phyloP scores from a whole-genome alignment of 2,888 invertebrate species.

The Smittia sp. region DNA sequence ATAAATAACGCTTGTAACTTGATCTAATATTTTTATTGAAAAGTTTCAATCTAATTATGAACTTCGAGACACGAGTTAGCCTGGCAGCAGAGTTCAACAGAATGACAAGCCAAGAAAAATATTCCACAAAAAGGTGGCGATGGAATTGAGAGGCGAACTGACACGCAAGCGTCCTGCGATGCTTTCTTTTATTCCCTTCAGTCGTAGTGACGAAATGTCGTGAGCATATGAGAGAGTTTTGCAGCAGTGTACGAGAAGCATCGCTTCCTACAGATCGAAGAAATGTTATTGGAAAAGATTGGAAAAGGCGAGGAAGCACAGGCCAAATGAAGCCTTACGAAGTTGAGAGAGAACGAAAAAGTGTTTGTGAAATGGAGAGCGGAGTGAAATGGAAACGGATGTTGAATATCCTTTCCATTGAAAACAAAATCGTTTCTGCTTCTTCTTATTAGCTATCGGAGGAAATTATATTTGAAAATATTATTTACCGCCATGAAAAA shows the following conservation, averaged over 20 bases:
- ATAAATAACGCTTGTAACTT: no score
- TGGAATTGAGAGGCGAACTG: conserved; percentile 6
- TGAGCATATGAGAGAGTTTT: background rate
- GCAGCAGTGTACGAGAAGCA: background rate
- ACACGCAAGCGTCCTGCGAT: conserved; percentile 25
- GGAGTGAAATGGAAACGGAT: background rate
- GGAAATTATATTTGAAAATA: conserved; percentile 27
- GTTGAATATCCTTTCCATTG: conserved; percentile 21
- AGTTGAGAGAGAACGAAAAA: background rate
- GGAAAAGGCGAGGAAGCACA: background rate
- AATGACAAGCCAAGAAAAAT: conserved; percentile 15
- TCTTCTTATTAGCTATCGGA: conserved; percentile 11
- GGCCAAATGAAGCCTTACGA: background rate
- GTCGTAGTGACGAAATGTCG: background rate
- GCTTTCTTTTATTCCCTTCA: conserved; percentile 26
- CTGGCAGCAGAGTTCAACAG: conserved; percentile 20
- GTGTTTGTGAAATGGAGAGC: background rate
- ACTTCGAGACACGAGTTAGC: conserved; percentile 3
- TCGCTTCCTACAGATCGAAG: no score
- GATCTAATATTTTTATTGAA: no score
- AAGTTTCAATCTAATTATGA: no score
- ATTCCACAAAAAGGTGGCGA: background rate
- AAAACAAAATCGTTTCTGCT: conserved; percentile 23
- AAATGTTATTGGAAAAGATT: background rate
- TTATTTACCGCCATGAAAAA: background rate